Conservation (phyloP, 2,888 invertebrate genomes). For the Standfussiana lucernea region DNA sequence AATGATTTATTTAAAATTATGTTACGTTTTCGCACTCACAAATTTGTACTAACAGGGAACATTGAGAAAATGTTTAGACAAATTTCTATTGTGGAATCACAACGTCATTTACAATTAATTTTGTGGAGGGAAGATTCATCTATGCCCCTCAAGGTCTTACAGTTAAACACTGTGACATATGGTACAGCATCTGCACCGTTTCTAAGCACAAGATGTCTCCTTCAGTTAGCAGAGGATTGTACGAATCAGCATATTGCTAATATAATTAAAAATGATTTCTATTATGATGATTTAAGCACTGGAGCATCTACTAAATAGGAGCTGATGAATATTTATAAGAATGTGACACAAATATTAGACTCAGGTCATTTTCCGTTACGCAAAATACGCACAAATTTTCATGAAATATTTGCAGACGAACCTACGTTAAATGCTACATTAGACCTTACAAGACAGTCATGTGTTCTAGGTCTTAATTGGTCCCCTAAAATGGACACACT, state of each 20-base stretch:
- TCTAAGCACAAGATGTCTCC: conserved; percentile 6
- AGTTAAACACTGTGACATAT: too few relatives aligned
- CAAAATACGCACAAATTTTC: conserved; percentile 21
- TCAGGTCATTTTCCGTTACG: conserved; percentile 13
- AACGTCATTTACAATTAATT: conserved; percentile 10
- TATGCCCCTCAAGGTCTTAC: too few relatives aligned
- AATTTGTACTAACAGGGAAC: conserved; percentile 5
- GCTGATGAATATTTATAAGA: conserved; percentile 4
- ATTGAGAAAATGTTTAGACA: conserved; percentile 9
- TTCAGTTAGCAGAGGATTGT: too few relatives aligned
- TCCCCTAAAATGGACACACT: neutral
- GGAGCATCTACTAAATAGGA: neutral
- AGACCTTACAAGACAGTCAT: too few relatives aligned
- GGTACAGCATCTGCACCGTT: too few relatives aligned
- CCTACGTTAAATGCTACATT: neutral
- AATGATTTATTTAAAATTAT: conserved; percentile 16
- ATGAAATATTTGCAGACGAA: neutral
- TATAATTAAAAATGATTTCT: neutral
- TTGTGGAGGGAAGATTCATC: conserved; percentile 27
- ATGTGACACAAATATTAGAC: conserved; percentile 8
- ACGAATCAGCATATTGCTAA: too few relatives aligned
- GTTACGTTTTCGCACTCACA: conserved; percentile 6
- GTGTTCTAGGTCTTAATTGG: conserved; percentile 14
- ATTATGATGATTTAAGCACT: too few relatives aligned
- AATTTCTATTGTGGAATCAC: neutral